These are phyloP conservation scores for Pollicipes pollicipes DNA, from an alignment of 1,140 invertebrate species.

Conservation along the genomic window DNA sequence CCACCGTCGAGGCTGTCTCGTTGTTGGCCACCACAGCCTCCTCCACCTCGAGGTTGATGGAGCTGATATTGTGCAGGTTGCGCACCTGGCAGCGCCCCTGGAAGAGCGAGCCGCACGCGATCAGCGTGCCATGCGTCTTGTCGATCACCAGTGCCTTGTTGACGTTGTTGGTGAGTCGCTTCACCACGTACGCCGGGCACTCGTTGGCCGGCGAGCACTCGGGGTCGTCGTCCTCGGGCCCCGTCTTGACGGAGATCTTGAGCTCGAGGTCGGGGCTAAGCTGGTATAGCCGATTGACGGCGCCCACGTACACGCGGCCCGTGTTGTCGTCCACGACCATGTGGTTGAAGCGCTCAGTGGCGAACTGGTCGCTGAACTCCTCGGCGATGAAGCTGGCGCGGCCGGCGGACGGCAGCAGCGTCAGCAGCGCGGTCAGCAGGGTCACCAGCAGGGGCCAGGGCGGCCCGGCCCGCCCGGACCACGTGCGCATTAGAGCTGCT, in stretches of 20 bases:
- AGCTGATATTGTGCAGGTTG: constrained; percentile 71
- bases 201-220: constrained; percentile 57
- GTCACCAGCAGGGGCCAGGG: neutral
- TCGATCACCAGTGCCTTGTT: constrained; percentile 94
- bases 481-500: neutral
- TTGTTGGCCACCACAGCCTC: constrained; percentile 91
- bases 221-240: constrained; percentile 71
- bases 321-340: constrained; percentile 80
- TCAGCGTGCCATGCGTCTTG: constrained; percentile 69
- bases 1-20: constrained; percentile 80
- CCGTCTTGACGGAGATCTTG: constrained; percentile 59
- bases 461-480: no score
- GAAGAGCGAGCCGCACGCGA: constrained; percentile 78
- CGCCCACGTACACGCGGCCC: constrained; percentile 78
- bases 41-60: constrained; percentile 50
- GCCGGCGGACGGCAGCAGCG: neutral
- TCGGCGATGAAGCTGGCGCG: constrained; percentile 17
- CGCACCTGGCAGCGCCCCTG: constrained; percentile 78
- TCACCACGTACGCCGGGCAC: constrained; percentile 22
- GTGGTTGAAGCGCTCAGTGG: constrained; percentile 39
- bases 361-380: constrained; percentile 13
- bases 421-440: neutral
- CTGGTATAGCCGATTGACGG: constrained; percentile 82
- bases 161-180: constrained; percentile 71
- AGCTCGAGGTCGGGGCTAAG: constrained; percentile 66